Percentiles rank a stretch among this genome's conserved stretches.
phyloP scores from a whole-genome alignment of 2,113 vertebrate species.

The Toxostoma redivivum region DNA sequence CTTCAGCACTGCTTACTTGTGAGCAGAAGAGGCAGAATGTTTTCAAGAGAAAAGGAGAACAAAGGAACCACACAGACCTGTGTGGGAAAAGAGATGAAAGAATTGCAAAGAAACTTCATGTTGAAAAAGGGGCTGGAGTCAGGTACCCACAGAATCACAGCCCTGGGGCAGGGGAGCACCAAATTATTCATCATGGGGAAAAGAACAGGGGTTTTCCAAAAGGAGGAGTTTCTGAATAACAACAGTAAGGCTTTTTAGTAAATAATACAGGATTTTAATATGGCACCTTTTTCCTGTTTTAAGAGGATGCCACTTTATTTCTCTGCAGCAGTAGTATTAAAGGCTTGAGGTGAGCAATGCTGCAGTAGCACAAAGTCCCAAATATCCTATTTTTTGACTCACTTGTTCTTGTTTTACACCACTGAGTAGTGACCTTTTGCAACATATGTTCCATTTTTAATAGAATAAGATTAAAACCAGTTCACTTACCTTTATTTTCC shows the following conservation, averaged over 20 bases:
- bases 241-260: background rate
- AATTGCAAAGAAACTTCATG: background rate
- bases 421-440: background rate
- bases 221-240: background rate
- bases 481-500: constrained; percentile 89
- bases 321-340: background rate
- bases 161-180: background rate
- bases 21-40: background rate
- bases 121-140: background rate
- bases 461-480: background rate
- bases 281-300: background rate
- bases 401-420: background rate
- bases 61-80: background rate
- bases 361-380: background rate
- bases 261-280: background rate
- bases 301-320: background rate
- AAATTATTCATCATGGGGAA: background rate
- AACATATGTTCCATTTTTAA: background rate
- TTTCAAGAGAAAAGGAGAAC: background rate
- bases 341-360: background rate
- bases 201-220: background rate
- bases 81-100: background rate
- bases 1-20: too few species aligned
- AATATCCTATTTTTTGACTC: background rate
- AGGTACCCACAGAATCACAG: background rate